These are phyloP conservation scores for Delia radicum DNA, from an alignment of 1,140 invertebrate genomes.

Conservation along the genomic window DNA sequence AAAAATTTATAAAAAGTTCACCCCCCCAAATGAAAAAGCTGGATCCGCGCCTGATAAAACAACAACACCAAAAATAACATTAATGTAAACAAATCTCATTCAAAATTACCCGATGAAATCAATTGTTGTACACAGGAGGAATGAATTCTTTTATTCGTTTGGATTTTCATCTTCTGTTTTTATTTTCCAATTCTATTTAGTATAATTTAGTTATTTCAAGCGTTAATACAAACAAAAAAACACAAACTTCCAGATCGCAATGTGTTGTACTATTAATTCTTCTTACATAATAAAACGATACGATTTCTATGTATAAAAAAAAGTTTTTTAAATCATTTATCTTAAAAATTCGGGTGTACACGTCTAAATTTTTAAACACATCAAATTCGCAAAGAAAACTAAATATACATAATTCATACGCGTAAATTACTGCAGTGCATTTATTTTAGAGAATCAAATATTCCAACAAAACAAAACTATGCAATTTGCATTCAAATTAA, in stretches of 20 bases:
- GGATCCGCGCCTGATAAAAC: too few species aligned
- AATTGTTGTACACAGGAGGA: constrained; percentile 8
- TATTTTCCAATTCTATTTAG: background rate
- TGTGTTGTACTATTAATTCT: background rate
- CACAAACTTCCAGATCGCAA: constrained; percentile 10
- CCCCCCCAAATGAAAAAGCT: too few species aligned
- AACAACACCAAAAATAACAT: constrained; percentile 2
- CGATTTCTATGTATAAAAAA: too few species aligned
- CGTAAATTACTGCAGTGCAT: background rate
- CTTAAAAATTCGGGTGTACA: too few species aligned
- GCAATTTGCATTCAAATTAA: background rate
- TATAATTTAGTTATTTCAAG: constrained; percentile 14
- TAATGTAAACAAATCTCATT: constrained; percentile 28
- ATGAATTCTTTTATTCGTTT: background rate
- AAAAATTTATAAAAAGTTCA: too few species aligned
- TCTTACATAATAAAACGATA: background rate
- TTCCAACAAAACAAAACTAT: background rate
- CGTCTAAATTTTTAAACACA: background rate
- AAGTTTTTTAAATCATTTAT: too few species aligned
- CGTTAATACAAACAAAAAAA: constrained; percentile 16
- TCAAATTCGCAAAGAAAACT: background rate
- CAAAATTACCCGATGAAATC: constrained; percentile 14
- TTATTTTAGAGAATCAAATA: background rate
- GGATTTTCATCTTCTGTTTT: background rate
- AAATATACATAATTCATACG: background rate